Evolutionary conservation across 2,888 invertebrate genomes (phyloP).

Genomic region (Drosophila paramelanica): DNA sequence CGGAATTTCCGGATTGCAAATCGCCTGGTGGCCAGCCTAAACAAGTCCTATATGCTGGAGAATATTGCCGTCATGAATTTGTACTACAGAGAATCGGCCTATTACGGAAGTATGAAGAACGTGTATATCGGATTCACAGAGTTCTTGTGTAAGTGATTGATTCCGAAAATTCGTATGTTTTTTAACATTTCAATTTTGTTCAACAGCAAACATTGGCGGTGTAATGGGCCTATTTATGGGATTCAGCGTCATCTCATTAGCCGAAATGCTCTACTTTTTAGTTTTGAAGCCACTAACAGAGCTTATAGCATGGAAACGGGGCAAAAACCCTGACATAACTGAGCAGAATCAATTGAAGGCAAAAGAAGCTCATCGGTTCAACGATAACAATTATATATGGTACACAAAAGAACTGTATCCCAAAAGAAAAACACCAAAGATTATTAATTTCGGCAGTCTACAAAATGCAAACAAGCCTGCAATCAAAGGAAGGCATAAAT

Average conservation of each 20-base stretch:
- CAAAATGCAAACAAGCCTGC: conserved; percentile 1
- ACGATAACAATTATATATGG: conserved; percentile 41
- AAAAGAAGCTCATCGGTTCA: not conserved
- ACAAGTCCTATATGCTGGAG: conserved; percentile 79
- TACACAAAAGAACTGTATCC: conserved; percentile 60
- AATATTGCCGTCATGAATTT: conserved; percentile 91
- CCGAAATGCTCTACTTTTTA: conserved; percentile 91
- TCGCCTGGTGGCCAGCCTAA: conserved; percentile 58
- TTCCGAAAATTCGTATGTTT: too few species aligned
- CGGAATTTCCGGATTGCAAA: conserved; percentile 70
- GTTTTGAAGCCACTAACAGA: conserved; percentile 86
- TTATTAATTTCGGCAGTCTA: not conserved
- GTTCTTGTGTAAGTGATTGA: conserved; percentile 89
- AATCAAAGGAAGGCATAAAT: not conserved
- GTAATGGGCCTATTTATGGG: conserved; percentile 91
- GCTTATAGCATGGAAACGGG: conserved; percentile 72
- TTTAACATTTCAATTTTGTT: not conserved
- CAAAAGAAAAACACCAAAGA: conserved; percentile 39
- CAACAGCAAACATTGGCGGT: conserved; percentile 92
- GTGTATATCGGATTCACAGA: conserved; percentile 93
- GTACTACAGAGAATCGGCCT: conserved; percentile 90
- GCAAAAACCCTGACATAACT: not conserved
- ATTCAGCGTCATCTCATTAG: conserved; percentile 91
- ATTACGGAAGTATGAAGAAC: conserved; percentile 90
- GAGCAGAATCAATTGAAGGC: not conserved